Base-by-base conservation (phyloP, 2,113 vertebrate species). In the Kryptolebias marmoratus region DNA sequence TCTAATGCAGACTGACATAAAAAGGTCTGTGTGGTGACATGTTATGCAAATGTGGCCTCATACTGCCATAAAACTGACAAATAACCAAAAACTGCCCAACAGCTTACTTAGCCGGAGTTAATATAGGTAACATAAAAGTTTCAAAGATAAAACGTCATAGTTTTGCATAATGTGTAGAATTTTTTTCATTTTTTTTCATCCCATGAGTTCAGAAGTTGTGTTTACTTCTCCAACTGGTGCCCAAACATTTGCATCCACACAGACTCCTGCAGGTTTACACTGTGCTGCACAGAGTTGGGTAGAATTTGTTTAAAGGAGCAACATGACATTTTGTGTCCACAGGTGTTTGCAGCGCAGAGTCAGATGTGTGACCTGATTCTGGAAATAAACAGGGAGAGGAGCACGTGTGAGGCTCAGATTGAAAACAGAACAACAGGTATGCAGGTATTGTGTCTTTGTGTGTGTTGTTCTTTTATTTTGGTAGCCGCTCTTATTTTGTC, bases 381-480 rank as follows among this genome's bases (percentile, higher is more conserved):
- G 48, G 89, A 92, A 36, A 68, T 92, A 5, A 71, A 85, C 7
- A 77, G 58, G 58, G 90, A 92, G 47, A 83, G 48, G 71, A 67
- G 65, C 31, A 3, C 60, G 31, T 93, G 92, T 4, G 67, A 84
- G 64, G 72, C 79, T 64, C 81, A 87, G n/a, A 82, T 78, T 11
- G 76, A 89, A 60, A 90, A 91, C 87, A 88, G 59, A 71, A 90
- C 89, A 0, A 77, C 83, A 77, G 91, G 92, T 93, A 79, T n/a
- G 85, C 77, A 1, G 1, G 1, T 12, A 56, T 44, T 13, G 3
- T n/a, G 58, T 16, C 1, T 57, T 15, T 71, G 28, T 49, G 11
- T n/a, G 32, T 31, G 10, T 42, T 32, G 50, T 4, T 6, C 42
- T 8, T 27, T 50, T 13, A 22, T 18, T 49, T 30, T 60, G 47